These are phyloP conservation scores for Tetramorium bicarinatum DNA, from an alignment of 2,888 invertebrate species.

Conservation along the genomic window DNA sequence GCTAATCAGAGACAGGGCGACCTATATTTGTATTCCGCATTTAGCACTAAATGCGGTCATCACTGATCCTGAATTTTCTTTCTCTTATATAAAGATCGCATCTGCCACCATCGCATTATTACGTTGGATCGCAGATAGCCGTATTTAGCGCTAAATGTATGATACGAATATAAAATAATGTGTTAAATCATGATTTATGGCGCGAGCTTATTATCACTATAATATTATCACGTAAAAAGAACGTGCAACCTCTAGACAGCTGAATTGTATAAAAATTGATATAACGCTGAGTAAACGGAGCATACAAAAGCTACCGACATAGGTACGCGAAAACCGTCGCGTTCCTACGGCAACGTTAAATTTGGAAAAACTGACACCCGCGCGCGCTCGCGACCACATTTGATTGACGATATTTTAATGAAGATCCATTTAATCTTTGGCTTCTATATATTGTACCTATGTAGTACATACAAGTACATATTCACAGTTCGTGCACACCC, in stretches of 20 bases:
- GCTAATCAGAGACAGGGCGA: conserved; percentile 13
- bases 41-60: conserved; percentile 5
- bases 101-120: not conserved
- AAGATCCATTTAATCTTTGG: conserved; percentile 10
- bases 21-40: conserved; percentile 23
- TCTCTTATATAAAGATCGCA: conserved; percentile 10
- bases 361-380: not conserved
- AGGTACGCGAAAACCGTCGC: not conserved
- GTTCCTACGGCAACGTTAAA: not conserved
- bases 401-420: conserved; percentile 19
- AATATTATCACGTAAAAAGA: not conserved
- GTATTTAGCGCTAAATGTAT: conserved; percentile 3
- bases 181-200: conserved; percentile 10
- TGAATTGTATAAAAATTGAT: conserved; percentile 19
- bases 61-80: conserved; percentile 6
- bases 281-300: not conserved
- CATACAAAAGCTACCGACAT: not conserved
- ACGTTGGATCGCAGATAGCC: not conserved
- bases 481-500: not conserved
- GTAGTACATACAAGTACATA: too few species aligned
- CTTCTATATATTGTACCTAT: not conserved
- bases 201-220: not conserved
- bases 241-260: not conserved
- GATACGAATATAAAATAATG: not conserved
- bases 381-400: not conserved